Evolutionary conservation across 1,140 invertebrate species (phyloP), one percentile per base, ranked within the genome.

Genomic region (Drosophila simulans): DNA sequence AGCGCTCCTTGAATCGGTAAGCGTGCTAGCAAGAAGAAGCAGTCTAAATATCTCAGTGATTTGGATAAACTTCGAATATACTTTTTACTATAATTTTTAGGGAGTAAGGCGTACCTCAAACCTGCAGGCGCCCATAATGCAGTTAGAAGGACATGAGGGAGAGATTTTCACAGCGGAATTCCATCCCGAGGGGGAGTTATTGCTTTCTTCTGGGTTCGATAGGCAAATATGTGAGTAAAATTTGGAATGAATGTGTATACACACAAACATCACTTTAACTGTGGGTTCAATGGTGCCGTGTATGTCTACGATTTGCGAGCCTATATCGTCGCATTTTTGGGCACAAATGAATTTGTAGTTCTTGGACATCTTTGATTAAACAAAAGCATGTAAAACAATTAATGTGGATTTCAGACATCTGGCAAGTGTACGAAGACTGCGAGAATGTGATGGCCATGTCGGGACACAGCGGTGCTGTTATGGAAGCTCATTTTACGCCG

Each of bases 361-460:
- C 31, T 31, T 10, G 31, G 2, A 31, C 31, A 13, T 39, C 37
- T 3, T 17, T 17, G 7, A n/a, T 8, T 8, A n/a, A 42, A 2
- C 2, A 8, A 42, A 7, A 42, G n/a, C 7, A 8, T 10, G 15
- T n/a, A 17, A 42, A 17, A 5, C 31, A 31, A 31, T 8, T 31
- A 51, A 17, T 17, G 3, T 17, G 0, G 10, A 13, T 94, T 94
- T 58, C 91, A 99, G 98, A 97, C 92, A 94, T 99, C 76, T 99
- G 99, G 99, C 98, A 97, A 93, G 97, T 98, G 3, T 99, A 98
- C 93, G 98, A 97, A 4, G 98, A 99, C 91, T 99, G 98, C 94
- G 98, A 99, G 86, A 99, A 99, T 93, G 95, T 99, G 72, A 97
- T 97, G 76, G 95, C 96, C 8, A 95, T 99, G 94, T 95, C 95